Conservation (phyloP, 2,888 invertebrate species). For the Dicranocentrus wangi region DNA sequence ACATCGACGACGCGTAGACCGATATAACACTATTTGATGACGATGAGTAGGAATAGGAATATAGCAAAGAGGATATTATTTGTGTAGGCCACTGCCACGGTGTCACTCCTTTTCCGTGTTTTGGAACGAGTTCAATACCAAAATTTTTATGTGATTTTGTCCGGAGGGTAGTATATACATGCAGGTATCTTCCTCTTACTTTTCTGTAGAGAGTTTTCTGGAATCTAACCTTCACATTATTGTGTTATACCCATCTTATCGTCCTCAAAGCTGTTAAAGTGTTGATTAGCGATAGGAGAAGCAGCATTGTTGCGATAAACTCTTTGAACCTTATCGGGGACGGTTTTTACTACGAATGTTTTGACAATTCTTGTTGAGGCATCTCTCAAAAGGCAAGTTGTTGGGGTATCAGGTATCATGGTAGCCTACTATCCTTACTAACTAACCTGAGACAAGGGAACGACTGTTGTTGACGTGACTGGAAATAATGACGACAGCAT, state of each 20-base stretch:
- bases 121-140: background rate
- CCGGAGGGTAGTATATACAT: too few species aligned
- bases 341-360: too few species aligned
- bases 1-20: too few species aligned
- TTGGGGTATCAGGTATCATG: too few species aligned
- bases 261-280: conserved; percentile 16
- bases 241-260: background rate
- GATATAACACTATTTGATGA: too few species aligned
- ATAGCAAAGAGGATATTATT: background rate
- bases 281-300: conserved; percentile 36
- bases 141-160: too few species aligned
- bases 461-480: background rate
- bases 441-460: background rate
- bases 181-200: too few species aligned
- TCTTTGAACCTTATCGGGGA: background rate
- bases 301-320: conserved; percentile 5
- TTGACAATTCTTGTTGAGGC: too few species aligned
- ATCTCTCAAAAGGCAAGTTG: too few species aligned
- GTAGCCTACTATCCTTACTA: background rate
- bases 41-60: background rate
- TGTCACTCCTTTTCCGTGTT: conserved; percentile 56
- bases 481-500: conserved; percentile 1
- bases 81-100: background rate
- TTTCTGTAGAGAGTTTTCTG: too few species aligned
- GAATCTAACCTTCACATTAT: background rate